Base-by-base conservation (phyloP, 2,113 vertebrate genomes). In the Columba livia region DNA sequence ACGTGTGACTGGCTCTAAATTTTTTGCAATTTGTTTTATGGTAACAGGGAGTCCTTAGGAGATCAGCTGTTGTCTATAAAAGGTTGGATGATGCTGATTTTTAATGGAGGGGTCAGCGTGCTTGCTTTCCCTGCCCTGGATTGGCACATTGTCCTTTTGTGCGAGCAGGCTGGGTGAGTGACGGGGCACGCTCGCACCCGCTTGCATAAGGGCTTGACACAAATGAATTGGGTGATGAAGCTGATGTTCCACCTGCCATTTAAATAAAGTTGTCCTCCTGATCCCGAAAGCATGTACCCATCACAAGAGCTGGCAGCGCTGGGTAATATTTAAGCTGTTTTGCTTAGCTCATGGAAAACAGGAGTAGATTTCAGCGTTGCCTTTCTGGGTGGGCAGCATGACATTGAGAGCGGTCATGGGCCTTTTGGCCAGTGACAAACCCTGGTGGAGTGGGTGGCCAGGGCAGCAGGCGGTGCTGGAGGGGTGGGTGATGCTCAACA, bases 281-380 rank as follows among this genome's bases (percentile, higher is more conserved):
- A 89, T 93, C 82, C 31, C 14, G 2, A 32, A 91, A 95, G 80
- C 79, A 94, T 96, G 94, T 94, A 61, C 64, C 36, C 84, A 79
- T 90, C 93, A 69, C 60, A 92, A 73, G 94, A 84, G 42, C 65
- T 93, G 93, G 91, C 81, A 60, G 36, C 2, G 4, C 66, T 62
- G 79, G 79, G 25, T 83, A 88, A 65, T 91, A 61, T 38, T 82
- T 93, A 85, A 91, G 80, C 92, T 75, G 92, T 93, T 96, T 79
- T 5, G 34, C 64, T 72, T 93, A 93, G 94, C 85, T 86, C 88
- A 66, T 89, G 96, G 97, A 96, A 97, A 97, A 94, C 61, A 58
- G 81, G 77, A 61, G 69, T 96, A 61, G 60, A 87, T 97, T 97
- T 96, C 97, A 95, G 96, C 34, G 5, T 94, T 48, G 81, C 79